Percentiles rank a stretch among this genome's conserved stretches.
phyloP scores from a whole-genome alignment of 2,113 vertebrate genomes.

The Sprattus sprattus region DNA sequence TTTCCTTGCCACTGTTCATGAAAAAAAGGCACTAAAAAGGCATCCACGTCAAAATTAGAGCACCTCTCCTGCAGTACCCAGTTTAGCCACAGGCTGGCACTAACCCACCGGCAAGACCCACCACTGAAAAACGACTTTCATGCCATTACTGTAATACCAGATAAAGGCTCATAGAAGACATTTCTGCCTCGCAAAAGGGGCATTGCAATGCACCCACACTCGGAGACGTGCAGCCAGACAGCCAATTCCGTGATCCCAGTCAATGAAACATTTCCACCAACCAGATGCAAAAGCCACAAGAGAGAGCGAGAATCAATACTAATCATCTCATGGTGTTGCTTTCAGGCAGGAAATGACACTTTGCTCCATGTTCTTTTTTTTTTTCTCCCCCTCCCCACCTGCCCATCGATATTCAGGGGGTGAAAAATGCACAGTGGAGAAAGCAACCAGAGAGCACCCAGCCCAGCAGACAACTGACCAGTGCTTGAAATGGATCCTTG shows the following conservation, averaged over 20 bases:
- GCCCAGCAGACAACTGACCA: conserved; percentile 5
- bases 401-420: conserved; percentile 39
- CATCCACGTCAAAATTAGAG: not conserved
- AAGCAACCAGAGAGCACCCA: conserved; percentile 3
- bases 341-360: conserved; percentile 69
- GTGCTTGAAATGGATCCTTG: conserved; percentile 30
- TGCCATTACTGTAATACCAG: conserved; percentile 22
- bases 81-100: conserved; percentile 28
- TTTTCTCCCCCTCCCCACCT: not conserved
- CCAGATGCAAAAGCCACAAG: conserved; percentile 58
- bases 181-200: conserved; percentile 18
- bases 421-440: conserved; percentile 45
- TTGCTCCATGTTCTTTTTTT: conserved; percentile 57
- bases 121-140: not conserved
- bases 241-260: conserved; percentile 55
- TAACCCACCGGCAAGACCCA: conserved; percentile 16
- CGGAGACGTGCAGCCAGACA: conserved; percentile 53
- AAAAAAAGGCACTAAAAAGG: conserved; percentile 5
- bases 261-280: conserved; percentile 64
- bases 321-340: conserved; percentile 69
- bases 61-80: conserved; percentile 26
- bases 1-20: not conserved
- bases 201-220: not conserved
- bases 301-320: conserved; percentile 67
- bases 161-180: not conserved